These are phyloP conservation scores for Callinectes sapidus DNA, from an alignment of 2,888 invertebrate species.

Conservation along the genomic window DNA sequence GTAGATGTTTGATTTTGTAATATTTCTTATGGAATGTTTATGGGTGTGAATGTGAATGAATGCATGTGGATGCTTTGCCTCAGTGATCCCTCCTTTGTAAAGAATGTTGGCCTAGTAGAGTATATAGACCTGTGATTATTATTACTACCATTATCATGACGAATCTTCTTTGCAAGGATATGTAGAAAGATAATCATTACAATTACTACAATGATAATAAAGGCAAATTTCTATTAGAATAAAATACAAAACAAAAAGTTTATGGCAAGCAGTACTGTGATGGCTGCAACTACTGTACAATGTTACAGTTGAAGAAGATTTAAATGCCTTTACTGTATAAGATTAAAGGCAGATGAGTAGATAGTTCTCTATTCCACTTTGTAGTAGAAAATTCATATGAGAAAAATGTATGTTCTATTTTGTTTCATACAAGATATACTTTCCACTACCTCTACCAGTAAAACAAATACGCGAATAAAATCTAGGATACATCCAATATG, in stretches of 20 bases:
- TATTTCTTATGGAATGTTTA: no score
- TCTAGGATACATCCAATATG: slow-evolving; percentile 17
- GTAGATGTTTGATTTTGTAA: no score
- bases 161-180: not conserved
- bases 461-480: not conserved
- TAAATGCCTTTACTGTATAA: not conserved
- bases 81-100: no score
- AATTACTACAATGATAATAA: not conserved
- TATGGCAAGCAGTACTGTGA: not conserved
- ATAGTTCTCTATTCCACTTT: not conserved
- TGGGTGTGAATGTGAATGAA: no score
- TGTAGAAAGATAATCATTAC: not conserved
- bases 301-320: not conserved
- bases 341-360: not conserved
- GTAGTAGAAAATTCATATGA: not conserved
- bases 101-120: no score
- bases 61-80: no score
- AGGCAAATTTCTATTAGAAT: not conserved
- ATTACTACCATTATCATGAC: no score
- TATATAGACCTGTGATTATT: no score
- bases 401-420: not conserved
- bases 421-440: not conserved
- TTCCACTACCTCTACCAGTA: not conserved
- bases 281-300: not conserved
- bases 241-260: not conserved